Conservation (phyloP, 2,113 vertebrate genomes). For the Myanophis thanlyinensis region DNA sequence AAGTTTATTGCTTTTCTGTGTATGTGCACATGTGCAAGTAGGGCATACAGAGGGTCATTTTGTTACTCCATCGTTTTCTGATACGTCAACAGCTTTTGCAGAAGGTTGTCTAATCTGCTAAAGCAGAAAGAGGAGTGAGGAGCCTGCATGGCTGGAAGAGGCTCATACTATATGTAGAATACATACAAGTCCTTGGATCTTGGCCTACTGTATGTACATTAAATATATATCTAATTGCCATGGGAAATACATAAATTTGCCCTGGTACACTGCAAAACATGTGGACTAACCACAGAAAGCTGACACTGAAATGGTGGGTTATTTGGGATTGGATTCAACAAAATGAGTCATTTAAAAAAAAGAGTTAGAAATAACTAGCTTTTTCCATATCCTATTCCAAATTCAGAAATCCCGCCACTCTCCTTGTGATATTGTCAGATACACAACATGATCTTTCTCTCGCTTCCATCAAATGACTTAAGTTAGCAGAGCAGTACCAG, state of each 20-base stretch:
- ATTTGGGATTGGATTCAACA: not conserved
- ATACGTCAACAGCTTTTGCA: not conserved
- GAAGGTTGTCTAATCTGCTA: not conserved
- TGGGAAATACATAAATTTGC: slow-evolving; percentile 74
- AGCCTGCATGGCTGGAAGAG: not conserved
- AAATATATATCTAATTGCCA: slow-evolving; percentile 81
- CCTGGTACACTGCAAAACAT: slow-evolving; percentile 20
- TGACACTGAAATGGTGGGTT: not conserved
- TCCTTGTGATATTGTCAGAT: not conserved
- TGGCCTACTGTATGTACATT: slow-evolving; percentile 72
- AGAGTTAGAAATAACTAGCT: not conserved
- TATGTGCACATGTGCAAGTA: not conserved
- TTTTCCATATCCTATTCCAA: not conserved
- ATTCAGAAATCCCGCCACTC: not conserved
- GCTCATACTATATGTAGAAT: not conserved
- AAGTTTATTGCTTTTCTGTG: not conserved
- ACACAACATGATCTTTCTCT: not conserved
- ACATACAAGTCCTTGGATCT: not conserved
- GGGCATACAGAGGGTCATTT: not conserved
- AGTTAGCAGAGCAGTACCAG: not conserved
- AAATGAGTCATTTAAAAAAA: not conserved
- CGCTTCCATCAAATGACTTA: not conserved
- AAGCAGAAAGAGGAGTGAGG: not conserved
- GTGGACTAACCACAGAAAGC: not conserved
- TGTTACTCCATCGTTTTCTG: not conserved